Evolutionary conservation across 2,113 vertebrate genomes (phyloP).

Genomic region (Aramus guarauna): DNA sequence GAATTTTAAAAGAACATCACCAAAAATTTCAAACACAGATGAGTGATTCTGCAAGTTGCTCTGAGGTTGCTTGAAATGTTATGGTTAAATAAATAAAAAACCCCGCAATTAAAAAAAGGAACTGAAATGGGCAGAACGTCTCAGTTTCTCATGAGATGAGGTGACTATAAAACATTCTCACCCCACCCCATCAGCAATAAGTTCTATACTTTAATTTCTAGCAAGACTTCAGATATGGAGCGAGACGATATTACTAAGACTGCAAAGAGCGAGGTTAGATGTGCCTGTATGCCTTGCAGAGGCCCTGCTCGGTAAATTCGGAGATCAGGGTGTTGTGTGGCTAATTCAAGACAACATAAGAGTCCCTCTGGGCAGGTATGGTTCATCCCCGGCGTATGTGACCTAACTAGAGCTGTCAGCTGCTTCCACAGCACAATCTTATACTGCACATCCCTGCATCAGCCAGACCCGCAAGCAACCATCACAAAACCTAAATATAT

Average conservation of each 20-base stretch:
- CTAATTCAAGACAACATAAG: background rate
- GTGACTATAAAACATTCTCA: background rate
- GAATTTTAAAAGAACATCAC: background rate
- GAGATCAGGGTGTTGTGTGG: background rate
- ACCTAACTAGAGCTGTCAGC: slow-evolving; percentile 1
- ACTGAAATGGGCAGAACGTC: background rate
- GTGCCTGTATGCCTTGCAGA: background rate
- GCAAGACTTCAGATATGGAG: background rate
- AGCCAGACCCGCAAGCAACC: background rate
- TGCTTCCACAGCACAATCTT: background rate
- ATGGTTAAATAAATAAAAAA: background rate
- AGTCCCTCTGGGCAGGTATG: background rate
- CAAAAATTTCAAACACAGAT: background rate
- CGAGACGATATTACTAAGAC: background rate
- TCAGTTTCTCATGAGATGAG: background rate
- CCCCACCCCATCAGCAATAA: background rate
- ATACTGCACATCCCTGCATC: background rate
- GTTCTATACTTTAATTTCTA: background rate
- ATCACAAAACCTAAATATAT: background rate
- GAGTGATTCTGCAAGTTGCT: background rate
- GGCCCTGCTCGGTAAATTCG: background rate
- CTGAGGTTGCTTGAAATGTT: background rate
- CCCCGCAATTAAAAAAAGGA: background rate
- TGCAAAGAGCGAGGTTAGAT: background rate
- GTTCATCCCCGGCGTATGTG: background rate